Conservation (phyloP, 2,113 vertebrate genomes). For the Serilophus lunatus region DNA sequence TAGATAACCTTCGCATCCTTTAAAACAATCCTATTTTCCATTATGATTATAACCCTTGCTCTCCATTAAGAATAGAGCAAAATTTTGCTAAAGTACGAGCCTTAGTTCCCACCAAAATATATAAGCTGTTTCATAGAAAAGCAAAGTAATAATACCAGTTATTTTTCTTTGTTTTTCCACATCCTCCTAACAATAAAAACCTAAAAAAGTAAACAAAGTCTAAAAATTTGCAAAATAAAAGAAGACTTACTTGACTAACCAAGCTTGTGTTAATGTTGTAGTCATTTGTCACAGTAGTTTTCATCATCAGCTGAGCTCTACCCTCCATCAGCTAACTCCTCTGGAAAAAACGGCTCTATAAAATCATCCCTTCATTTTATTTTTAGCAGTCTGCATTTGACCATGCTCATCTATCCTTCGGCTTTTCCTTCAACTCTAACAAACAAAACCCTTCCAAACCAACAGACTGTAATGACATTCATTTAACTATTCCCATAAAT, state of each 20-base stretch:
- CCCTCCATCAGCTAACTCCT: not conserved
- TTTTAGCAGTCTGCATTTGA: not conserved
- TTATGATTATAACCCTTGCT: not conserved
- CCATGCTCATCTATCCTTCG: not conserved
- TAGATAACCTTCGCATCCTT: not conserved
- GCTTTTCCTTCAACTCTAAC: not conserved
- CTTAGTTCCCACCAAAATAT: not conserved
- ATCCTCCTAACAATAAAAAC: not conserved
- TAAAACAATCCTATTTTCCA: not conserved
- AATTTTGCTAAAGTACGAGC: not conserved
- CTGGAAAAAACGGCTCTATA: not conserved
- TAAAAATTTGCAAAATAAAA: not conserved
- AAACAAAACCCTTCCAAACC: not conserved
- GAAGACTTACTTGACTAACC: not conserved
- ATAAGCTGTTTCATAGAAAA: not conserved
- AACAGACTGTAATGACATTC: not conserved
- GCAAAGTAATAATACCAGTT: not conserved
- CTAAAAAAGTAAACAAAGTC: not conserved
- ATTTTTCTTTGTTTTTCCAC: not conserved
- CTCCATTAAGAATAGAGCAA: not conserved
- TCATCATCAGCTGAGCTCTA: not conserved
- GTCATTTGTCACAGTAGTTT: not conserved
- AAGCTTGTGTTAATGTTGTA: not conserved
- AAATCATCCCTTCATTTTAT: not conserved
- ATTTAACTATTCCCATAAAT: not conserved